These are phyloP conservation scores for Cephus sareptanus DNA, from an alignment of 2,888 invertebrate species.

Conservation along the genomic window DNA sequence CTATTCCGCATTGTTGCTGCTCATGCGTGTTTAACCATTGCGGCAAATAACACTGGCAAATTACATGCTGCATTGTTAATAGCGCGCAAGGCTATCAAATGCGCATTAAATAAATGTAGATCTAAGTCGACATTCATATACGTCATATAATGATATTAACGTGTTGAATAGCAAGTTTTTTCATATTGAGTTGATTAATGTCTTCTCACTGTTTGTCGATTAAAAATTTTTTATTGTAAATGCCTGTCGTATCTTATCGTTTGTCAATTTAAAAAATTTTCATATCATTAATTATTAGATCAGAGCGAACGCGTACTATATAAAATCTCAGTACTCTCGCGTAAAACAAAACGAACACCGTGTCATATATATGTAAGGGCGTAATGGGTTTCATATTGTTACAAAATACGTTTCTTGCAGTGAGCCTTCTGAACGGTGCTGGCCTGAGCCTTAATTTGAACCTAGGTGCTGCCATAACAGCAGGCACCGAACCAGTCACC, in stretches of 20 bases:
- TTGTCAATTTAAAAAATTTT: background rate
- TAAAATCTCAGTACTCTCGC: background rate
- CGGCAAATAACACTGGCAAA: background rate
- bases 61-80: background rate
- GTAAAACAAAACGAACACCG: background rate
- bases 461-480: conserved; percentile 80
- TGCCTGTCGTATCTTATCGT: too few relatives aligned
- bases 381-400: background rate
- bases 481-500: conserved; percentile 79
- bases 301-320: background rate
- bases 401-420: conserved; percentile 61
- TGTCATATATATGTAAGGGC: background rate
- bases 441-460: conserved; percentile 80
- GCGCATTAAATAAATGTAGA: background rate
- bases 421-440: conserved; percentile 76
- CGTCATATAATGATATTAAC: background rate
- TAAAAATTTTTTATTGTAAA: background rate
- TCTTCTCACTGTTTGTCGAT: background rate
- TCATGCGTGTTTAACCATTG: background rate
- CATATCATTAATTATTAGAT: background rate
- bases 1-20: background rate
- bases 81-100: background rate
- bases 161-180: background rate
- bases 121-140: background rate
- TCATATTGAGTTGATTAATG: background rate